phyloP scores from a whole-genome alignment of 2,797 vertebrate genomes.

The Spea hammondii region DNA sequence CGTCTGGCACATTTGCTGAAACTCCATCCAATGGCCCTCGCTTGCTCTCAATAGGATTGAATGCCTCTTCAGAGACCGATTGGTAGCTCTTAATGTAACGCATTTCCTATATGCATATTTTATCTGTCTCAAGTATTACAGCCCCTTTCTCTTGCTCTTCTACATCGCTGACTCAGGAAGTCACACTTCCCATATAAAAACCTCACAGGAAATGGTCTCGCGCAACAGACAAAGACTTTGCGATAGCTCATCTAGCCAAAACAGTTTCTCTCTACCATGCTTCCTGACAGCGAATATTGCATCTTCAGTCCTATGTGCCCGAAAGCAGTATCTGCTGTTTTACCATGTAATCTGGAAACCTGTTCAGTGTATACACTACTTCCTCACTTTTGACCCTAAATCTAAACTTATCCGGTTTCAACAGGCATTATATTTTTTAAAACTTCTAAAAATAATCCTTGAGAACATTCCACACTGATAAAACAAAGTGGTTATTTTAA shows the following conservation, averaged over 20 bases:
- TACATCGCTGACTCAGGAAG: conserved; percentile 29
- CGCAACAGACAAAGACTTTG: conserved; percentile 13
- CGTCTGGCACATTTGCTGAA: neutral
- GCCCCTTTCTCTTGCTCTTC: conserved; percentile 2
- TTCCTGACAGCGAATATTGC: neutral
- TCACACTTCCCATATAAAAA: conserved; percentile 41
- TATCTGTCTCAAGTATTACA: neutral
- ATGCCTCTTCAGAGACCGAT: neutral
- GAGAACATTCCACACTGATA: too few species aligned
- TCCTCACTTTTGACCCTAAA: too few species aligned
- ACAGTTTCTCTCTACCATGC: neutral
- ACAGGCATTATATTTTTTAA: too few species aligned
- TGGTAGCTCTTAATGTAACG: neutral
- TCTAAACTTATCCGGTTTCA: too few species aligned
- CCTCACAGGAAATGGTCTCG: conserved; percentile 18
- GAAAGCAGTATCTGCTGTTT: too few species aligned
- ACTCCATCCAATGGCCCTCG: neutral
- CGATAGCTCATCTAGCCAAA: conserved; percentile 24
- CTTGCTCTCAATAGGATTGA: neutral
- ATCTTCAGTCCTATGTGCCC: neutral
- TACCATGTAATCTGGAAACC: too few species aligned
- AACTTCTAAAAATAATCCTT: too few species aligned
- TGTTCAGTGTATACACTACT: too few species aligned
- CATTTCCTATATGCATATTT: neutral
- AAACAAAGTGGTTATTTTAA: too few species aligned